A percentile compares a stretch with the other conserved stretches of the same genome.
phyloP scores from a whole-genome alignment of 2,797 vertebrate species.

The Gymnocypris eckloni region DNA sequence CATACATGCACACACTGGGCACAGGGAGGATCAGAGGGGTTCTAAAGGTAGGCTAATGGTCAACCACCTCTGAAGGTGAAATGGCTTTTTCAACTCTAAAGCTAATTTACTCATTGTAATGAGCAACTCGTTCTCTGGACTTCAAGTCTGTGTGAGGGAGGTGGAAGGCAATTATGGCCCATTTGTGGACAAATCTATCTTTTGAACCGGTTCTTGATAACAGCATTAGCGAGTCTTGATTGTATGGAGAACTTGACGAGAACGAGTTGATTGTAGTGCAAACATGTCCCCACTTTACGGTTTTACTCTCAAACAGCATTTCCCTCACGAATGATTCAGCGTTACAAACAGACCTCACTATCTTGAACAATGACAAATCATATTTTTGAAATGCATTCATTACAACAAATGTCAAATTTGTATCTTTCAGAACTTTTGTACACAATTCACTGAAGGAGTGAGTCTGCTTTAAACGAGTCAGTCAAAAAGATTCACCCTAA shows the following conservation, averaged over 20 bases:
- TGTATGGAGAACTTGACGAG: too few species aligned
- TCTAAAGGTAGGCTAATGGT: slow-evolving; percentile 49
- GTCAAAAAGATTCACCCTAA: too few species aligned
- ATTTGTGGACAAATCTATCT: slow-evolving; percentile 8
- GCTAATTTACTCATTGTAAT: slow-evolving; percentile 43
- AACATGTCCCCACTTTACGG: too few species aligned
- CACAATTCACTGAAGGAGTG: too few species aligned
- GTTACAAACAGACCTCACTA: not conserved
- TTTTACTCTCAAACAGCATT: not conserved
- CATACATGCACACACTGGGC: slow-evolving; percentile 57
- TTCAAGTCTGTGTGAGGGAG: slow-evolving; percentile 6
- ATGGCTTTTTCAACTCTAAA: slow-evolving; percentile 34
- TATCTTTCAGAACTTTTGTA: not conserved
- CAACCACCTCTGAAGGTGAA: slow-evolving; percentile 37
- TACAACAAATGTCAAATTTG: not conserved
- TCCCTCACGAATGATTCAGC: not conserved
- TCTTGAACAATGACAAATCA: not conserved
- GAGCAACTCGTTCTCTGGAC: slow-evolving; percentile 11
- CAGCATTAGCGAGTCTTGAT: not conserved
- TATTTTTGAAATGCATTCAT: not conserved
- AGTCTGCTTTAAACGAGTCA: not conserved
- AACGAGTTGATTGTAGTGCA: not conserved
- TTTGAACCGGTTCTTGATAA: not conserved
- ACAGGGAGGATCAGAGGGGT: slow-evolving; percentile 39
- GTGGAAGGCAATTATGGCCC: slow-evolving; percentile 8